Percentiles rank a stretch among this genome's conserved stretches.
Conservation (phyloP, 2,113 vertebrate genomes). For the Seriola quinqueradiata region DNA sequence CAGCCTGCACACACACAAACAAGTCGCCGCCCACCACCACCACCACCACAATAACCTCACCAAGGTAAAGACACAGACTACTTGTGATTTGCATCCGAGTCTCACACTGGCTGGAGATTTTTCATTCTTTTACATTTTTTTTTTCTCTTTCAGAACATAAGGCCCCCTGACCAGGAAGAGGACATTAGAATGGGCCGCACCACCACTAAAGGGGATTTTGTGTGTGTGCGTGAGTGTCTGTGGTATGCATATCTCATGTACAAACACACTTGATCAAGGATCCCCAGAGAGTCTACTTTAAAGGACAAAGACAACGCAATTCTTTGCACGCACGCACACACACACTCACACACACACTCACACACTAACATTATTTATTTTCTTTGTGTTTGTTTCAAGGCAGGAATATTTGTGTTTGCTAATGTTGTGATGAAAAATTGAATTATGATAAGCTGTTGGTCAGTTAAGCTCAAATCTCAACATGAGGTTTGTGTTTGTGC, state of each 20-base stretch:
- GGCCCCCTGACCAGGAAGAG: slow-evolving; percentile 38
- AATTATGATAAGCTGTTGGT: slow-evolving; percentile 39
- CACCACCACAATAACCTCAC: slow-evolving; percentile 37
- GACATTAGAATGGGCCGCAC: not conserved
- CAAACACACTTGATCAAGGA: slow-evolving; percentile 40
- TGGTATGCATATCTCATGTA: slow-evolving; percentile 18
- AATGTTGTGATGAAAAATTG: slow-evolving; percentile 2
- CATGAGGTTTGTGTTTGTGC: slow-evolving; percentile 16
- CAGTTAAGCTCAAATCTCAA: slow-evolving; percentile 28
- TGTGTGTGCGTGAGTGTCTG: not conserved
- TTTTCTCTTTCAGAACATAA: slow-evolving; percentile 62
- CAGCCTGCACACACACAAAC: slow-evolving; percentile 71
- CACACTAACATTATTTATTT: slow-evolving; percentile 75
- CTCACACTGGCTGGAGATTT: not conserved
- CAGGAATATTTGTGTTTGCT: slow-evolving; percentile 38
- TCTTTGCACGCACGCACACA: slow-evolving; percentile 70
- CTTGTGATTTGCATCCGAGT: not conserved
- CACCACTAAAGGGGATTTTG: slow-evolving; percentile 31
- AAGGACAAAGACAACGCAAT: slow-evolving; percentile 52
- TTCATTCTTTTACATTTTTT: not conserved
- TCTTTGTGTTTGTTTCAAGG: slow-evolving; percentile 59
- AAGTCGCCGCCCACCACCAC: slow-evolving; percentile 28
- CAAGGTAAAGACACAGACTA: slow-evolving; percentile 42
- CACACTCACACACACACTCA: slow-evolving; percentile 68
- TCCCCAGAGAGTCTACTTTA: slow-evolving; percentile 10